A percentile compares a stretch with the other conserved stretches of the same genome.
Conservation (phyloP, 1,140 invertebrate genomes). For the Dryas iulia region DNA sequence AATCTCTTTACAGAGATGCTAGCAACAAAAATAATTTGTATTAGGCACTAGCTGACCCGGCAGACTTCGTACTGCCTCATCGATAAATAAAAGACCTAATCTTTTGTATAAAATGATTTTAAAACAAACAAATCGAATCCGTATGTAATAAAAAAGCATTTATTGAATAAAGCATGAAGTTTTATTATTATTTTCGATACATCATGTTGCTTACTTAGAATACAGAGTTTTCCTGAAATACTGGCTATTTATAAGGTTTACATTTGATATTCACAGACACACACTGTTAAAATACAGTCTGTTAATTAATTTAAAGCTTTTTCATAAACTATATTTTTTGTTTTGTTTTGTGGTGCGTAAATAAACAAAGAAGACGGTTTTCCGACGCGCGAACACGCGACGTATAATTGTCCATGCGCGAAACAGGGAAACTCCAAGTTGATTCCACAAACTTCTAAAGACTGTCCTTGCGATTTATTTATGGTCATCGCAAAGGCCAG, state of each 20-base stretch:
- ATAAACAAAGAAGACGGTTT: constrained; percentile 55
- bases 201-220: constrained; percentile 41
- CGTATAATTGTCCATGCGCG: constrained; percentile 36
- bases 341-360: constrained; percentile 40
- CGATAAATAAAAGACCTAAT: constrained; percentile 28
- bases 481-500: constrained; percentile 25
- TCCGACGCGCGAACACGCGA: constrained; percentile 56
- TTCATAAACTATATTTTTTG: constrained; percentile 50
- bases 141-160: constrained; percentile 38
- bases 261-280: constrained; percentile 37
- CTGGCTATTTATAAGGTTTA: constrained; percentile 41
- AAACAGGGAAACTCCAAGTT: constrained; percentile 32
- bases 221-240: constrained; percentile 44
- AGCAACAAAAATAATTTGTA: too few relatives aligned
- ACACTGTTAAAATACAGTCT: constrained; percentile 35
- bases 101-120: constrained; percentile 33
- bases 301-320: constrained; percentile 42
- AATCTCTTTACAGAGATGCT: too few relatives aligned
- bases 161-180: constrained; percentile 36
- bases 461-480: constrained; percentile 31
- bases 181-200: constrained; percentile 40
- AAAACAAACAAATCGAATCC: constrained; percentile 32
- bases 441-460: constrained; percentile 24
- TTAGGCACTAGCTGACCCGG: too few relatives aligned
- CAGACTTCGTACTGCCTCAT: too few relatives aligned